Conservation (phyloP, 2,888 invertebrate genomes). For the Diarsia dahlii region DNA sequence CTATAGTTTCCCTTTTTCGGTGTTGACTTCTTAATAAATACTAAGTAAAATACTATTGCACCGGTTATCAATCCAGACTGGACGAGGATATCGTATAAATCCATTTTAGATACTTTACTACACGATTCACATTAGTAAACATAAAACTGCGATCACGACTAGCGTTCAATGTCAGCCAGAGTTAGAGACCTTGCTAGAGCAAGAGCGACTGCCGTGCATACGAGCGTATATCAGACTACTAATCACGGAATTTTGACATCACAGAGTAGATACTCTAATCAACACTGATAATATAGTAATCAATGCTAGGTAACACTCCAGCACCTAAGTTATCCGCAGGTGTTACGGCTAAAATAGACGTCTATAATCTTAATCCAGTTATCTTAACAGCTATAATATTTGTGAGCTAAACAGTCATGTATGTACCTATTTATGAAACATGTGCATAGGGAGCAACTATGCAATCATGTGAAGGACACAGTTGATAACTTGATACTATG, state of each 20-base stretch:
- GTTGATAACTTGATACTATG: background rate
- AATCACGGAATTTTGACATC: constrained; percentile 15
- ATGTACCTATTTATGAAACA: background rate
- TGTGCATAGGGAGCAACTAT: background rate
- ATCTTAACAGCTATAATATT: background rate
- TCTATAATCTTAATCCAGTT: constrained; percentile 22
- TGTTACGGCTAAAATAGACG: constrained; percentile 1
- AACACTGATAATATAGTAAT: constrained; percentile 38
- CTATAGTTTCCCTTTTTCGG: constrained; percentile 74
- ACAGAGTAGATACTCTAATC: constrained; percentile 10
- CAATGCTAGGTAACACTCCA: constrained; percentile 21
- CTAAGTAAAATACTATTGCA: constrained; percentile 80
- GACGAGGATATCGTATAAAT: constrained; percentile 80
- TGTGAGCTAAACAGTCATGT: background rate
- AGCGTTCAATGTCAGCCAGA: constrained; percentile 49
- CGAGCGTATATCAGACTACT: constrained; percentile 18
- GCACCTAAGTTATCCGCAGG: constrained; percentile 5
- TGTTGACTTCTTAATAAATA: constrained; percentile 76
- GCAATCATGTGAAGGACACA: background rate
- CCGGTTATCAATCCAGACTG: constrained; percentile 81
- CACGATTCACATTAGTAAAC: constrained; percentile 44
- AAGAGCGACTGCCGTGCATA: background rate
- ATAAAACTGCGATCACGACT: constrained; percentile 16
- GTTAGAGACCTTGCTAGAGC: constrained; percentile 35
- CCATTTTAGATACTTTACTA: constrained; percentile 70